These are phyloP conservation scores for Zophobas atratus DNA, from an alignment of 1,140 invertebrate species.

Conservation along the genomic window DNA sequence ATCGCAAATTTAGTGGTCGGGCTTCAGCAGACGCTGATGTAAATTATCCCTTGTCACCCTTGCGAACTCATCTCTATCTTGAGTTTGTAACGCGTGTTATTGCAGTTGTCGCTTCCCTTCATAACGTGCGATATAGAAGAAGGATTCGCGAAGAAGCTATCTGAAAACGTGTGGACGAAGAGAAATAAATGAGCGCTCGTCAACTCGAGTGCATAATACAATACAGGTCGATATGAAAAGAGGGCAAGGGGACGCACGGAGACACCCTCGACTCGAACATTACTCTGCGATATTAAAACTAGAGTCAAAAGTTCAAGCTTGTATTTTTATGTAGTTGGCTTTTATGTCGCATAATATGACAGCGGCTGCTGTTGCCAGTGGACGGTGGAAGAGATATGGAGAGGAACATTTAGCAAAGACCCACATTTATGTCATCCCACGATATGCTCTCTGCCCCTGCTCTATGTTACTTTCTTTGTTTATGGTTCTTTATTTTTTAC, in stretches of 20 bases:
- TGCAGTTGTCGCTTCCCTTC: constrained; percentile 16
- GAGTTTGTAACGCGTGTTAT: constrained; percentile 12
- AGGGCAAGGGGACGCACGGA: constrained; percentile 13
- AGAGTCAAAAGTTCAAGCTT: constrained; percentile 41
- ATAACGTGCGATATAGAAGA: constrained; percentile 7
- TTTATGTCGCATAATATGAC: constrained; percentile 45
- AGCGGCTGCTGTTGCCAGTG: constrained; percentile 38
- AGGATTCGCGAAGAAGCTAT: constrained; percentile 12
- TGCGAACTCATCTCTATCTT: neutral
- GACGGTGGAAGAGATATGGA: constrained; percentile 43
- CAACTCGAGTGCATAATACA: constrained; percentile 49
- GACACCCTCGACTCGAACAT: constrained; percentile 43
- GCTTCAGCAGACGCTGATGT: neutral
- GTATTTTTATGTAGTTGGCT: constrained; percentile 43
- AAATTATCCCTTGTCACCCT: constrained; percentile 16
- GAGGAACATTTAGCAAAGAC: constrained; percentile 46
- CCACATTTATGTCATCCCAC: constrained; percentile 42
- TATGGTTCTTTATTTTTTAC: constrained; percentile 42
- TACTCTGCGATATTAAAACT: constrained; percentile 46
- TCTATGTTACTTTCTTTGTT: constrained; percentile 40
- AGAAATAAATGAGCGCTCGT: constrained; percentile 43
- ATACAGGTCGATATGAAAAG: constrained; percentile 47
- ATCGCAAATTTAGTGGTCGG: too few species aligned
- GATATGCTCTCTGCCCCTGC: constrained; percentile 37
- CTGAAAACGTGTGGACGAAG: constrained; percentile 37